Evolutionary conservation across 2,888 invertebrate species (phyloP).

Genomic region (Abscondita cerata): DNA sequence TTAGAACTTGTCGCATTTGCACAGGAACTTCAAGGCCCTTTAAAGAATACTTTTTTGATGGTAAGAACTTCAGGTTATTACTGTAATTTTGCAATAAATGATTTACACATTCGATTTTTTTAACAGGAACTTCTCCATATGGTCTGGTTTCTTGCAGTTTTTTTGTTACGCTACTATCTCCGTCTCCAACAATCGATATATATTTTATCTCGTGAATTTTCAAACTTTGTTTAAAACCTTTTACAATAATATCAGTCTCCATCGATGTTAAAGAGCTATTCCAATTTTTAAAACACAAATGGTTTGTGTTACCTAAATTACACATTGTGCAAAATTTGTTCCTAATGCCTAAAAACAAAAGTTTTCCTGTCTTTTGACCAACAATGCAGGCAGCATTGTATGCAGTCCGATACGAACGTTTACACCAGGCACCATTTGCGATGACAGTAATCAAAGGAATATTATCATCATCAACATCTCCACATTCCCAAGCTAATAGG

Average conservation of each 20-base stretch:
- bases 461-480: background rate
- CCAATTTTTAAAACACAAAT: constrained; percentile 10
- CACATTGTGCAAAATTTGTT: background rate
- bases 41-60: background rate
- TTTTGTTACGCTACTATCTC: constrained; percentile 19
- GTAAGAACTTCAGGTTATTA: background rate
- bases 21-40: background rate
- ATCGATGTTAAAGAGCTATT: constrained; percentile 6
- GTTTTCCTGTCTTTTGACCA: background rate
- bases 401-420: background rate
- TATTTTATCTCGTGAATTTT: constrained; percentile 16
- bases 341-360: constrained; percentile 5
- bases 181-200: constrained; percentile 14
- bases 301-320: background rate
- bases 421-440: background rate
- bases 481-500: background rate
- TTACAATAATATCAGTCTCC: constrained; percentile 12
- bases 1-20: background rate
- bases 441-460: background rate
- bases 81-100: background rate
- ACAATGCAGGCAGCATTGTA: background rate
- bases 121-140: background rate
- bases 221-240: too few species aligned
- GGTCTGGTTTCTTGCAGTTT: background rate
- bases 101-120: background rate